Evolutionary conservation across 1,140 invertebrate genomes (phyloP).

Genomic region (Stratiolaelaps scimitus): DNA sequence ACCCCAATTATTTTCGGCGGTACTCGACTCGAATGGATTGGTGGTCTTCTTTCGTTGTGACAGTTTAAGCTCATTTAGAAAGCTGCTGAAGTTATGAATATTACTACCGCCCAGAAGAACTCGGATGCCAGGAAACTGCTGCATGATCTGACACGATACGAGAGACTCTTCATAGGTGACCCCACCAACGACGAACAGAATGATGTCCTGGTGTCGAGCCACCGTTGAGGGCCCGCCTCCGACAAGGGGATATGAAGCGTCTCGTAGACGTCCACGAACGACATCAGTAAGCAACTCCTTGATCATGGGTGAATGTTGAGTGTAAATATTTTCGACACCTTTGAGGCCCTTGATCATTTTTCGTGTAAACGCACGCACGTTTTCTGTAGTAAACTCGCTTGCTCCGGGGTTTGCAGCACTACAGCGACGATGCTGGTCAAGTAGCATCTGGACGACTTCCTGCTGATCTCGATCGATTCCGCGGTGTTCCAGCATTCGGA

Average conservation of each 20-base stretch:
- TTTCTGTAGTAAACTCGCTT: conserved; percentile 54
- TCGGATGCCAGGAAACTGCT: conserved; percentile 55
- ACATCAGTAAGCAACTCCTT: conserved; percentile 74
- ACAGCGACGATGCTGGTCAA: conserved; percentile 39
- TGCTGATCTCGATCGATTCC: conserved; percentile 30
- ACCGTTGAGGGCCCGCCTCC: conserved; percentile 40
- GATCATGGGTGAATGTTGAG: conserved; percentile 77
- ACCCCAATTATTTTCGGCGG: no score
- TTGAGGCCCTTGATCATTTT: conserved; percentile 81
- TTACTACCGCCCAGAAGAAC: conserved; percentile 78
- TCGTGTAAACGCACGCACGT: conserved; percentile 63
- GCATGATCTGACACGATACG: conserved; percentile 69
- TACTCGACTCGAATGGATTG: neutral
- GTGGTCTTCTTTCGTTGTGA: conserved; percentile 5
- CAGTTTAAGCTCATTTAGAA: conserved; percentile 37
- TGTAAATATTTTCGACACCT: conserved; percentile 94
- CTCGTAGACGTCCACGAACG: conserved; percentile 69
- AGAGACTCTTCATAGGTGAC: conserved; percentile 89
- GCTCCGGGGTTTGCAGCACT: neutral
- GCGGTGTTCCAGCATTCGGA: conserved; percentile 20
- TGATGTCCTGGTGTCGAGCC: conserved; percentile 63
- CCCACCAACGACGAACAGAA: conserved; percentile 92
- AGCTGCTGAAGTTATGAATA: conserved; percentile 60
- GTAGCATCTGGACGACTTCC: conserved; percentile 34
- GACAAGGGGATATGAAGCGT: conserved; percentile 66